Evolutionary conservation across 1,140 invertebrate species (phyloP), one percentile per base, ranked within the genome.

Genomic region (Cyclina sinensis): DNA sequence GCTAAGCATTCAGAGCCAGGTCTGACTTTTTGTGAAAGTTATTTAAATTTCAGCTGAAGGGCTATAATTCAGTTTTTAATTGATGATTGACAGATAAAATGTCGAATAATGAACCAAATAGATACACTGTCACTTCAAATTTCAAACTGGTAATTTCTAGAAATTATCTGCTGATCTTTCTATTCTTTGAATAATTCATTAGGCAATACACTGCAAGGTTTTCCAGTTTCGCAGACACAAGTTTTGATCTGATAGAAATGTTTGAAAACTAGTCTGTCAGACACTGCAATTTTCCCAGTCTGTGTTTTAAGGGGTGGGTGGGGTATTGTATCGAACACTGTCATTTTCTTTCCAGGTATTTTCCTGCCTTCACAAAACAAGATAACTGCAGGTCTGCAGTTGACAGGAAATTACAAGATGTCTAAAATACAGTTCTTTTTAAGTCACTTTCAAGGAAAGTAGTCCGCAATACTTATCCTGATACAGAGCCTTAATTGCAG

Each of bases 61-160:
- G n/a, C n/a, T n/a, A n/a, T n/a, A n/a, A n/a, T n/a, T n/a, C n/a
- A n/a, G n/a, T 57, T 76, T 76, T 54, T 18, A 78, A 51, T 54
- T 78, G 12, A 18, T 78, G 74, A 78, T 78, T 78, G 74, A 78
- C 74, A 78, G 46, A 35, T 78, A 54, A 78, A 70, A 78, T 5
- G 4, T 35, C n/a, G 35, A 7, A 21, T 37, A 70, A 70, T 70
- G 21, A 70, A 32, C 1, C 1, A 1, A 5, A 7, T 51, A 51
- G n/a, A 78, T 54, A 57, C 5, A 46, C 46, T 78, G 74, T 78
- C 74, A 35, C 14, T 30, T 30, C n/a, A 48, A 48, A 30, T 51
- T 54, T 24, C 7, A 27, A 78, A 78, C 74, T 54, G 24, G 46
- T 78, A 54, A 78, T 78, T 78, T 78, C 1, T 21, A 21, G 9